A percentile compares a stretch with the other conserved stretches of the same genome.
phyloP scores from a whole-genome alignment of 1,140 invertebrate genomes.

The Bombus waltoni region DNA sequence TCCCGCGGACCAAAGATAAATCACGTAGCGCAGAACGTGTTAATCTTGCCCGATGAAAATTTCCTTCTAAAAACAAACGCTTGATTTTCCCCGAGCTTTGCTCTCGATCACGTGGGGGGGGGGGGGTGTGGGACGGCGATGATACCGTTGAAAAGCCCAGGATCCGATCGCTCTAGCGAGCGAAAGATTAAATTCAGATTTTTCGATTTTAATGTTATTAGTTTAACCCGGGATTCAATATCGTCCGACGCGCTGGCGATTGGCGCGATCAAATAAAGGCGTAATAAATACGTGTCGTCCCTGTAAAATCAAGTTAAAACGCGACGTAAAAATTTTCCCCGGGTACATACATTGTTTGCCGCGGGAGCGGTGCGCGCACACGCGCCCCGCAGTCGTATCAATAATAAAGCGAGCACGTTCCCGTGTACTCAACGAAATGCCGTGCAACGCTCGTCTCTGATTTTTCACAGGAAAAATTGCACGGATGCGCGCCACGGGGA shows the following conservation, averaged over 20 bases:
- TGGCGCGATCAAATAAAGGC: slow-evolving; percentile 48
- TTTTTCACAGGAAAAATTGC: slow-evolving; percentile 20
- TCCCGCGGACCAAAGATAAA: neutral
- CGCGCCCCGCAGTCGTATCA: slow-evolving; percentile 17
- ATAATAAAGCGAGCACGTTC: slow-evolving; percentile 39
- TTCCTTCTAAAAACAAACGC: neutral
- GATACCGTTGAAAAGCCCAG: neutral
- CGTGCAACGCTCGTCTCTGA: slow-evolving; percentile 1
- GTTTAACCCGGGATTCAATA: slow-evolving; percentile 17
- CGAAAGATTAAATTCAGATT: slow-evolving; percentile 32
- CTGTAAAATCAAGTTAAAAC: slow-evolving; percentile 41
- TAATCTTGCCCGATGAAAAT: neutral
- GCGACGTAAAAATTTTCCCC: slow-evolving; percentile 14
- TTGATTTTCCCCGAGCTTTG: neutral
- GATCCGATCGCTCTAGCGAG: neutral
- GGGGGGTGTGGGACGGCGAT: neutral
- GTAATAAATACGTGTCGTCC: slow-evolving; percentile 48
- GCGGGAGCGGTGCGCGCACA: neutral
- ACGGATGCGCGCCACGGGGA: neutral
- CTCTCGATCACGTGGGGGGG: neutral
- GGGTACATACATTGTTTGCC: slow-evolving; percentile 32
- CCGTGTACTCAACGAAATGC: slow-evolving; percentile 8
- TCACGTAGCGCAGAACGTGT: neutral
- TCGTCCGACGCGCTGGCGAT: slow-evolving; percentile 6
- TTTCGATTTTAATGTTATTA: slow-evolving; percentile 40